Conservation (phyloP, 2,797 vertebrate species). For the Cynodonichthys magdalenae region DNA sequence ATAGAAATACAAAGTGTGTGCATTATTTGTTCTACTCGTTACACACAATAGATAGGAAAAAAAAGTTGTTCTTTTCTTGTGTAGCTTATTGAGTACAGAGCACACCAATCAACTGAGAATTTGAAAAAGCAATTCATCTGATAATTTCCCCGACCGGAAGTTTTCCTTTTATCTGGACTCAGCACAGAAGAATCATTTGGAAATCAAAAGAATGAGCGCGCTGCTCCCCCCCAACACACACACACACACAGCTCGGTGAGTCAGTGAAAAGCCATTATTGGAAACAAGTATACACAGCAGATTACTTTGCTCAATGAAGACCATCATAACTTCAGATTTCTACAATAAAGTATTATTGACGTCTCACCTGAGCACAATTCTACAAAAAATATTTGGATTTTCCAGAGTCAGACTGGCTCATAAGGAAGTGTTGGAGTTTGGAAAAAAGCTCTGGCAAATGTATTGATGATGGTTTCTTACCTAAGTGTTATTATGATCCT, state of each 20-base stretch:
- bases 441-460: constrained; percentile 32
- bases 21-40: constrained; percentile 2
- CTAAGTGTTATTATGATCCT: constrained; percentile 31
- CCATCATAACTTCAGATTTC: constrained; percentile 32
- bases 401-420: constrained; percentile 39
- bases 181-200: constrained; percentile 42
- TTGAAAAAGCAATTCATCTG: constrained; percentile 51
- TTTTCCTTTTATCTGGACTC: constrained; percentile 42
- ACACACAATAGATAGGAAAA: no score
- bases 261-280: constrained; percentile 38
- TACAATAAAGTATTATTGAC: constrained; percentile 27
- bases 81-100: constrained; percentile 22
- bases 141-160: constrained; percentile 48
- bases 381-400: constrained; percentile 41
- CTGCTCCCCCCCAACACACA: no score
- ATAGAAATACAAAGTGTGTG: background rate
- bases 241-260: constrained; percentile 3
- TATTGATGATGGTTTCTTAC: constrained; percentile 40
- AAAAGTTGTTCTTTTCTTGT: no score
- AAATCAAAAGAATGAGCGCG: constrained; percentile 56
- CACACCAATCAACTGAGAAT: constrained; percentile 43
- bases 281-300: constrained; percentile 32
- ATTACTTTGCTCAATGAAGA: constrained; percentile 46
- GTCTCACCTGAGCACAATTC: constrained; percentile 43
- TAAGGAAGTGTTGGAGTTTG: constrained; percentile 49